Percentiles rank a stretch among this genome's conserved stretches.
Conservation (phyloP, 2,888 invertebrate genomes). For the Scaptodrosophila latifasciaeformis region DNA sequence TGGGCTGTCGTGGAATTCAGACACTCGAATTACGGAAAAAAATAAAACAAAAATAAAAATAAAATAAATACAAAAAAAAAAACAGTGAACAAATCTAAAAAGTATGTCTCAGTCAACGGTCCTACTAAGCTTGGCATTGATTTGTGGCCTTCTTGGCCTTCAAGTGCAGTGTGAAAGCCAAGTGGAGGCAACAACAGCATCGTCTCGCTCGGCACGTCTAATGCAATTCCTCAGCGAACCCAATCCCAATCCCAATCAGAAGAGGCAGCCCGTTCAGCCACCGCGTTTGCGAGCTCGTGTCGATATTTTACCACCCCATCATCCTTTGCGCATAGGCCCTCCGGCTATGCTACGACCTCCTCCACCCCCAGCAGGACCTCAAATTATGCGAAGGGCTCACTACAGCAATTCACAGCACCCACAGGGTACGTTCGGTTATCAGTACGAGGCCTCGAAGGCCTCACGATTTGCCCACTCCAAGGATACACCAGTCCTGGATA, state of each 20-base stretch:
- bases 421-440: constrained; percentile 32
- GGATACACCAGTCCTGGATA: constrained; percentile 47
- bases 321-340: background rate
- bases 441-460: constrained; percentile 46
- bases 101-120: constrained; percentile 26
- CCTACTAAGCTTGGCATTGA: constrained; percentile 17
- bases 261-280: constrained; percentile 26
- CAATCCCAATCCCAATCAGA: constrained; percentile 30
- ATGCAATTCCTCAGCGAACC: constrained; percentile 50
- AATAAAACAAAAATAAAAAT: constrained; percentile 8
- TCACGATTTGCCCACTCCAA: constrained; percentile 53
- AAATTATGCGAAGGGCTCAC: constrained; percentile 55
- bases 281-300: constrained; percentile 46
- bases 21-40: constrained; percentile 40
- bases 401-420: constrained; percentile 31
- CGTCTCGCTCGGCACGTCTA: constrained; percentile 48
- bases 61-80: constrained; percentile 6
- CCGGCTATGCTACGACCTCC: constrained; percentile 24
- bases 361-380: constrained; percentile 38
- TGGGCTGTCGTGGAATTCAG: constrained; percentile 48
- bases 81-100: too few relatives aligned
- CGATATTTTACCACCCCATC: constrained; percentile 40
- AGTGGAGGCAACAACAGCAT: constrained; percentile 4
- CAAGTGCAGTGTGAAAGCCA: constrained; percentile 27
- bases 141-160: constrained; percentile 16